phyloP scores from a whole-genome alignment of 1,140 invertebrate genomes.

The Anoplophora glabripennis region DNA sequence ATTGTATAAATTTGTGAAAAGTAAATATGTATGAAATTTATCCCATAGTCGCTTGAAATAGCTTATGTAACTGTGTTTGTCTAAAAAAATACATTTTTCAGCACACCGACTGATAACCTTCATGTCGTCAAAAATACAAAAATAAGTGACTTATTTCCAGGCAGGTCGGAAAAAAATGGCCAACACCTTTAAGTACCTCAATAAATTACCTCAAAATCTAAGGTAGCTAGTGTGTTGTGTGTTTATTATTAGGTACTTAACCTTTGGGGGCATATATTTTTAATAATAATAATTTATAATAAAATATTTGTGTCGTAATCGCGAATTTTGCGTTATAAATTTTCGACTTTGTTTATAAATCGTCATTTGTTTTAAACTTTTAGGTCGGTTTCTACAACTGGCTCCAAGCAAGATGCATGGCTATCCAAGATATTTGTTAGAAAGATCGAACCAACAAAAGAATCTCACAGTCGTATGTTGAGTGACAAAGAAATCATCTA shows the following conservation, averaged over 20 bases:
- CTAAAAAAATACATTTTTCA: neutral
- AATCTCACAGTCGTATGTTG: constrained; percentile 91
- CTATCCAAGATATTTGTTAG: constrained; percentile 84
- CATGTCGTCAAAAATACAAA: constrained; percentile 31
- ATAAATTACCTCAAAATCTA: constrained; percentile 34
- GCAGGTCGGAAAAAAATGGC: constrained; percentile 33
- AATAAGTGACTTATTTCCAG: constrained; percentile 18
- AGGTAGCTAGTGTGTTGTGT: constrained; percentile 28
- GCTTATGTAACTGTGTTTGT: neutral
- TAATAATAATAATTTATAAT: neutral
- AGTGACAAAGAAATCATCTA: constrained; percentile 94
- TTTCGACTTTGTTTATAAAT: neutral
- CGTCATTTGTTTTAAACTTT: constrained; percentile 6
- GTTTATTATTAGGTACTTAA: neutral
- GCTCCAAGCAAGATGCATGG: constrained; percentile 73
- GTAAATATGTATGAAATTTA: neutral
- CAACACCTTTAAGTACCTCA: constrained; percentile 31
- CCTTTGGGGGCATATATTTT: neutral
- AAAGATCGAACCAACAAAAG: constrained; percentile 90
- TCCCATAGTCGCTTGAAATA: neutral
- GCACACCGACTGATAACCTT: constrained; percentile 26
- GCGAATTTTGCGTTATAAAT: neutral
- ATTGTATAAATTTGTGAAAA: neutral
- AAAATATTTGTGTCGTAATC: neutral
- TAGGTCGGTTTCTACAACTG: constrained; percentile 50